These are phyloP conservation scores for Nasonovia ribisnigri DNA, from an alignment of 2,888 invertebrate genomes.

Conservation along the genomic window DNA sequence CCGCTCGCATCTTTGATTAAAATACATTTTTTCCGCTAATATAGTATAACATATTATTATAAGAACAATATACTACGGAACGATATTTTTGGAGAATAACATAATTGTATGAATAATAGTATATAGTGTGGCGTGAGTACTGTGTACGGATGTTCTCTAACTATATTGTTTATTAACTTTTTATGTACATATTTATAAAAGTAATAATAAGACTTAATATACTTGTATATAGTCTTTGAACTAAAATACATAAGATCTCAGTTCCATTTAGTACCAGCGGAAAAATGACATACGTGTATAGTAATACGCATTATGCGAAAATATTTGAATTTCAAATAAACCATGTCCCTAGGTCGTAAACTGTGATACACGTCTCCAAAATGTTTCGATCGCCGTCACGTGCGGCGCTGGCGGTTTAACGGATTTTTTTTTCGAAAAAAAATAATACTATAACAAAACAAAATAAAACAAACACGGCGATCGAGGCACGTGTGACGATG, in stretches of 20 bases:
- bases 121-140: background rate
- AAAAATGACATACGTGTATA: background rate
- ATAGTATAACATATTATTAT: background rate
- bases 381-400: background rate
- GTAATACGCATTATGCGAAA: background rate
- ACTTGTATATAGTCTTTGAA: background rate
- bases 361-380: background rate
- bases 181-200: background rate
- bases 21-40: background rate
- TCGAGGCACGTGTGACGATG: background rate
- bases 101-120: background rate
- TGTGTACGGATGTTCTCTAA: background rate
- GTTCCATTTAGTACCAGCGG: background rate
- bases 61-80: background rate
- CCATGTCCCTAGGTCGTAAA: background rate
- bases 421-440: background rate
- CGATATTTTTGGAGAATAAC: background rate
- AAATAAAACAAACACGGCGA: background rate
- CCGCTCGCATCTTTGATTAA: background rate
- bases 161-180: too few relatives aligned
- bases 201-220: background rate
- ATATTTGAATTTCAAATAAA: background rate
- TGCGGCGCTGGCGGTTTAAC: background rate
- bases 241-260: background rate
- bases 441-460: background rate